Evolutionary conservation across 2,888 invertebrate genomes (phyloP).

Genomic region (Arrhopalites spinosus): DNA sequence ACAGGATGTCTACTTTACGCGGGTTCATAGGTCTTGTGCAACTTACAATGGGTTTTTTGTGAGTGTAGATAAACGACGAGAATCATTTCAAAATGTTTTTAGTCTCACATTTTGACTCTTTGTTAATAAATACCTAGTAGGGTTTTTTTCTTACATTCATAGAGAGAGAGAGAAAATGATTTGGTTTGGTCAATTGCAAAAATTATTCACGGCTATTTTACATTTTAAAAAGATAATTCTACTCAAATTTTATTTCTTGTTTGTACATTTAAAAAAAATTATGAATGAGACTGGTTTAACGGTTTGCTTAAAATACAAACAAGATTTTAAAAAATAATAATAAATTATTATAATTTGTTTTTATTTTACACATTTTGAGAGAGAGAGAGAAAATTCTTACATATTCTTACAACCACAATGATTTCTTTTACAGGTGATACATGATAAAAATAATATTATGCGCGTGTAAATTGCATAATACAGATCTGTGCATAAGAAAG

Average conservation of each 20-base stretch:
- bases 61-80: neutral
- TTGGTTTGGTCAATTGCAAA: neutral
- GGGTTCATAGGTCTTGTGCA: neutral
- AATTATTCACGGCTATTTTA: constrained; percentile 1
- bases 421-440: no score
- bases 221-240: neutral
- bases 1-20: neutral
- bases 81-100: neutral
- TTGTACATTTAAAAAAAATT: no score
- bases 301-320: neutral
- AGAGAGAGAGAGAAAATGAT: neutral
- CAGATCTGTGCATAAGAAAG: no score
- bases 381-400: neutral
- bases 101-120: neutral
- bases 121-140: neutral
- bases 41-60: neutral
- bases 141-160: neutral
- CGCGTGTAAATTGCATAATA: no score
- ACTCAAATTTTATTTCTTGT: no score
- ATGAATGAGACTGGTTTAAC: neutral
- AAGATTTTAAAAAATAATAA: neutral
- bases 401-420: no score
- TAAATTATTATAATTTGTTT: no score
- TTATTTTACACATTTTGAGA: no score
- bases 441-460: no score